A percentile compares a stretch with the other conserved stretches of the same genome.
phyloP scores from a whole-genome alignment of 2,888 invertebrate genomes.

The Toxonevra muliebris region DNA sequence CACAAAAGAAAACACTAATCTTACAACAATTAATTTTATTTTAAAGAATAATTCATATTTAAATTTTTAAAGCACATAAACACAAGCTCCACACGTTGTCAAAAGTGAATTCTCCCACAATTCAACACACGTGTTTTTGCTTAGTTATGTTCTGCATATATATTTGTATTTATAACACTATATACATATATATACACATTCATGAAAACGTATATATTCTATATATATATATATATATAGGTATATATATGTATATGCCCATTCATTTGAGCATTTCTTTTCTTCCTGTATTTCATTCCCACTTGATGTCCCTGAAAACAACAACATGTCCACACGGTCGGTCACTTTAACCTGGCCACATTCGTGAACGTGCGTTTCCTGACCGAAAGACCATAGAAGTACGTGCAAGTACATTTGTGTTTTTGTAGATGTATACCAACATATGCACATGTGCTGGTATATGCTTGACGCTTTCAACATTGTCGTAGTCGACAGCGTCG shows the following conservation, averaged over 20 bases:
- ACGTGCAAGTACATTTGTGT: slow-evolving; percentile 1
- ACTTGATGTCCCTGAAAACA: background rate
- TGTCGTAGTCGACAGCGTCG: slow-evolving; percentile 16
- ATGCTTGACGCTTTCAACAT: background rate
- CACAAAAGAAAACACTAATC: too few relatives aligned
- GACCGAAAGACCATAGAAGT: background rate
- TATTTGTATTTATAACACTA: too few relatives aligned
- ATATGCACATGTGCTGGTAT: background rate
- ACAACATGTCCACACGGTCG: background rate
- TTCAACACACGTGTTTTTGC: too few relatives aligned
- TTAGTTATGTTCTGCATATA: too few relatives aligned
- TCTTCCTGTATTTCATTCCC: background rate
- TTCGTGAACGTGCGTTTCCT: background rate
- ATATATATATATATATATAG: too few relatives aligned
- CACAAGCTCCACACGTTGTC: background rate
- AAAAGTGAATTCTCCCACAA: too few relatives aligned
- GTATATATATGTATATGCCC: too few relatives aligned
- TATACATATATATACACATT: too few relatives aligned
- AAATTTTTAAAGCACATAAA: slow-evolving; percentile 26
- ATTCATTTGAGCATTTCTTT: background rate
- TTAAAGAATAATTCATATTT: slow-evolving; percentile 7
- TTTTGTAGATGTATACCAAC: background rate
- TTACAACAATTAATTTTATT: too few relatives aligned
- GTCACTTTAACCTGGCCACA: background rate
- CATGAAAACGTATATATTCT: too few relatives aligned